A percentile compares a stretch with the other conserved stretches of the same genome.
Evolutionary conservation across 1,140 invertebrate species (phyloP).

Genomic region (Drosophila prosaltans): DNA sequence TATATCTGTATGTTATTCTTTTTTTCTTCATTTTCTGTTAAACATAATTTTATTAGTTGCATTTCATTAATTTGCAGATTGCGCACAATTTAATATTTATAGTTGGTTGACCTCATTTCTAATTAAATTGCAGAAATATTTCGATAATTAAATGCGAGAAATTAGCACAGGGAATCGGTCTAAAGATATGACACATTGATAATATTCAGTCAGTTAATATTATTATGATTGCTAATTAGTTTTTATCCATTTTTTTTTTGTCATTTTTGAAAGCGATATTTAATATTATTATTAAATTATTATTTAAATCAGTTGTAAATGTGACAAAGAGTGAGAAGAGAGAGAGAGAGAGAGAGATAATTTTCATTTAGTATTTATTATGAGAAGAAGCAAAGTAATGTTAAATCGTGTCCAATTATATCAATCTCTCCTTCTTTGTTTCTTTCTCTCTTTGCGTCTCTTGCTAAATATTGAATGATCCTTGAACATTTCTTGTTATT

Average conservation of each 20-base stretch:
- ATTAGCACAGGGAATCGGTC: conserved; percentile 26
- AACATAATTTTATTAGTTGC: conserved; percentile 78
- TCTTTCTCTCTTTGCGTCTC: not conserved
- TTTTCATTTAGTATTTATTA: too few species aligned
- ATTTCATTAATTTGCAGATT: conserved; percentile 75
- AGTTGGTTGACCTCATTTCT: conserved; percentile 74
- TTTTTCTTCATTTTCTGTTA: conserved; percentile 57
- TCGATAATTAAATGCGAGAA: conserved; percentile 64
- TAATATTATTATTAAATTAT: too few species aligned
- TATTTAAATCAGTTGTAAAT: too few species aligned
- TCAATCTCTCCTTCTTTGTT: conserved; percentile 1
- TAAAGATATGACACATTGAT: not conserved
- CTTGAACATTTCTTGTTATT: too few species aligned
- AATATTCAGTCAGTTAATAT: not conserved
- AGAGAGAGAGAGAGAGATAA: too few species aligned
- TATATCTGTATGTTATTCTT: not conserved
- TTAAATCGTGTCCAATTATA: not conserved
- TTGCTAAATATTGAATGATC: too few species aligned
- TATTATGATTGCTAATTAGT: conserved; percentile 23
- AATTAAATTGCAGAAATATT: conserved; percentile 73
- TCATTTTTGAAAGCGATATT: too few species aligned
- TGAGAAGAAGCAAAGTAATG: too few species aligned
- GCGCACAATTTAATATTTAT: conserved; percentile 76
- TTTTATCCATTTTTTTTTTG: not conserved
- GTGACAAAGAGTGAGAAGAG: too few species aligned